phyloP scores from a whole-genome alignment of 2,797 vertebrate species.

The Micropoecilia bifurca region DNA sequence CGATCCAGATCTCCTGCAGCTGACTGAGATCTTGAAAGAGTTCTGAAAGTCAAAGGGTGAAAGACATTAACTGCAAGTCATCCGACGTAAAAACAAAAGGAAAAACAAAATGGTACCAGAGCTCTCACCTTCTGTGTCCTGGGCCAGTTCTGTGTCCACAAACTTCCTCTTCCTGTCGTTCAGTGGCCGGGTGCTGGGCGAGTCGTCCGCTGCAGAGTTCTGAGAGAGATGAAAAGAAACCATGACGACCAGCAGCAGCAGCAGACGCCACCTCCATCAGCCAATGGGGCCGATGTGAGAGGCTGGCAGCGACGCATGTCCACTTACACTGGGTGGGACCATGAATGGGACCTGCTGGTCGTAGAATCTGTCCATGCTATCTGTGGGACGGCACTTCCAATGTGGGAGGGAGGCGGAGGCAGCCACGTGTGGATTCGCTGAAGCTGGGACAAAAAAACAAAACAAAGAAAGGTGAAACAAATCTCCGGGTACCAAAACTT shows the following conservation, averaged over 20 bases:
- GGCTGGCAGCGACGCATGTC: constrained; percentile 17
- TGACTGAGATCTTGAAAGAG: constrained; percentile 98
- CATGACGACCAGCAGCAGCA: background rate
- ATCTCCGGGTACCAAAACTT: background rate
- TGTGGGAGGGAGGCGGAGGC: constrained; percentile 50
- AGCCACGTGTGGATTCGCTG: constrained; percentile 41
- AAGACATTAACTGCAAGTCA: background rate
- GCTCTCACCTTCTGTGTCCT: constrained; percentile 93
- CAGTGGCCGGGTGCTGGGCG: constrained; percentile 77
- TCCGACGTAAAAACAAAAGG: rapidly evolving
- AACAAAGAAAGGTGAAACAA: constrained; percentile 5
- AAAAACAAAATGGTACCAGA: too few species aligned
- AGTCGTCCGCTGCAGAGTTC: constrained; percentile 84
- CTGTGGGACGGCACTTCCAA: constrained; percentile 57
- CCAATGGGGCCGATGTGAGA: background rate
- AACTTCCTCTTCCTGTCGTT: constrained; percentile 94
- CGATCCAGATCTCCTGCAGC: constrained; percentile 97
- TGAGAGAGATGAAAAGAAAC: constrained; percentile 43
- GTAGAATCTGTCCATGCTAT: constrained; percentile 95
- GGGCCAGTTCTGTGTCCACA: constrained; percentile 92
- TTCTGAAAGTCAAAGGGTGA: constrained; percentile 76
- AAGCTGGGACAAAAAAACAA: background rate
- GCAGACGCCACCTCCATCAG: background rate
- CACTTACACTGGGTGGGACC: constrained; percentile 90
- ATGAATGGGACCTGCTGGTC: constrained; percentile 97